Evolutionary conservation across 2,888 invertebrate genomes (phyloP), one percentile per base, ranked within the genome.

Genomic region (Acanthosepion esculentum): DNA sequence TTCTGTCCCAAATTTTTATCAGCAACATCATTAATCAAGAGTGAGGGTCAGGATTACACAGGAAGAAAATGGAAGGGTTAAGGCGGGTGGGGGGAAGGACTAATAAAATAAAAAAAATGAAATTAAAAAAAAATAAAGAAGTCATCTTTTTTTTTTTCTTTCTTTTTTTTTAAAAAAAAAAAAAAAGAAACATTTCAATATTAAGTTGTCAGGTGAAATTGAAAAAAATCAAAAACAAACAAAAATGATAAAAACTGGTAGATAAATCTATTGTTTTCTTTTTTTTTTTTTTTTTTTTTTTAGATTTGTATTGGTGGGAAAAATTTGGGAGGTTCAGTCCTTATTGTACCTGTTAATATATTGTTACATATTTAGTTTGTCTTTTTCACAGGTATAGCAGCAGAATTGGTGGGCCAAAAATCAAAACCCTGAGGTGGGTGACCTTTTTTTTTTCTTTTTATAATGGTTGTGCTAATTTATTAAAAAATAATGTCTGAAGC

Each of bases 31-130:
- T 50, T 53, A 93, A 92, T 48, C 33, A 92, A 53, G n/a, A 48
- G 53, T n/a, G 53, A 78, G n/a, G 41, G n/a, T 78, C 92, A 92
- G 50, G 92, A 92, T 50, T 50, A 48, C 92, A 92, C 92, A 78
- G 33, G 78, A 78, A 78, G 78, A 59, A 59, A 59, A 78, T 33
- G 78, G n/a, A 33, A 48, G 53, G 53, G 93, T 18, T 10, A 48
- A 29, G 48, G 48, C 29, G 26, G 50, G 7, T 6, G 48, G 92
- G 48, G 50, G 7, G 29, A 48, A 20, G 26, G 20, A 23, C 12
- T 59, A 23, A 23, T 6, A 59, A 59, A 59, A 59, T 18, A 59
- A 59, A 59, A 59, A 59, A 59, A 59, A 23, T 12, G 15, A 59
- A n/a, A 12, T n/a, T 8, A n/a, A n/a, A 78, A 8, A 8, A 78